Evolutionary conservation across 2,797 vertebrate species (phyloP).

Genomic region (Falco columbarius): DNA sequence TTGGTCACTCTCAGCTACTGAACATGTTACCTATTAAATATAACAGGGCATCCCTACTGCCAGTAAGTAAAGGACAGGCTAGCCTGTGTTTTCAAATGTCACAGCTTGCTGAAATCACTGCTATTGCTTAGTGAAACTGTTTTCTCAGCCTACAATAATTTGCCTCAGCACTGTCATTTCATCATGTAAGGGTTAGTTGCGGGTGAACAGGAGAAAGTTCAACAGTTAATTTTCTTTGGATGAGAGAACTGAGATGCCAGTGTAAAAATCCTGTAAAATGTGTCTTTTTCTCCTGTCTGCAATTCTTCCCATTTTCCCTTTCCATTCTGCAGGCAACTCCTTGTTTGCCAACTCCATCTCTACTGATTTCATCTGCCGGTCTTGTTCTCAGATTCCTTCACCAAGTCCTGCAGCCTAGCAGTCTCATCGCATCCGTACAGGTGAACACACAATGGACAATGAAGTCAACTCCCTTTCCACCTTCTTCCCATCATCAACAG

Average conservation of each 20-base stretch:
- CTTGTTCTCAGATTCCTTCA: not conserved
- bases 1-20: not conserved
- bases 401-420: not conserved
- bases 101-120: not conserved
- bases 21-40: not conserved
- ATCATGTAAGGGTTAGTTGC: not conserved
- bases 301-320: not conserved
- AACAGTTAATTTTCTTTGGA: not conserved
- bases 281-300: not conserved
- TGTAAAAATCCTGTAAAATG: not conserved
- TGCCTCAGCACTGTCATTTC: not conserved
- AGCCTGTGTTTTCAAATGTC: constrained; percentile 1
- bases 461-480: not conserved
- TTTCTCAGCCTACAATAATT: not conserved
- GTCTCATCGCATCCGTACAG: not conserved
- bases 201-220: not conserved
- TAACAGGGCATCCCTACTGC: not conserved
- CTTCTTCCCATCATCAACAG: not conserved
- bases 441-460: not conserved
- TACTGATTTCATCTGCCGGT: not conserved
- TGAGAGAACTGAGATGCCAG: not conserved
- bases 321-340: not conserved
- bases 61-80: not conserved
- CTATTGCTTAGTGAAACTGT: not conserved
- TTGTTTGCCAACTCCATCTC: not conserved